Evolutionary conservation across 2,797 vertebrate species (phyloP), one percentile per base, ranked within the genome.

Genomic region (Macropus fuliginosus): DNA sequence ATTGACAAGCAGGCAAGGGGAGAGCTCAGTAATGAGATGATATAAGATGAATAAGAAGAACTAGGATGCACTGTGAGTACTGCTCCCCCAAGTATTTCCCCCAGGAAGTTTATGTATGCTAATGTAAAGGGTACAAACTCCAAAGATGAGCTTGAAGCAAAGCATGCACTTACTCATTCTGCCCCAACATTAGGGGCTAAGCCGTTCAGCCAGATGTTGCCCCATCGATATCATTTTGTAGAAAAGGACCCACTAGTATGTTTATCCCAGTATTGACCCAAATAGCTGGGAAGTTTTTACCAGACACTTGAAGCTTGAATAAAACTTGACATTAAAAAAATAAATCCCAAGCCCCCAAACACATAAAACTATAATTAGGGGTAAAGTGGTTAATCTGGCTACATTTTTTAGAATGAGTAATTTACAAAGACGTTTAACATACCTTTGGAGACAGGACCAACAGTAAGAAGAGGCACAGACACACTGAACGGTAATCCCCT

Each of bases 281-380:
- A 97, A 98, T 96, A 54, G 95, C 96, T 97, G 94, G 91, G 52
- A 94, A 97, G 96, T 92, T 91, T 97, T 98, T 94, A 97, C 91
- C 96, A 89, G 56, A 96, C 81, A 97, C 94, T 91, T 91, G 94
- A 97, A 97, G 96, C 92, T 97, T 97, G 97, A 98, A 97, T 98
- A 98, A 98, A 98, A 98, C 97, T 98, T 98, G 96, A 96, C 96
- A 97, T 93, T 95, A 66, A 93, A 96, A 93, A 29, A 56, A 56
- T 52, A 89, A 90, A 90, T 54, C 50, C 54, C 90, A 54, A 87
- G 40, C 74, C 40, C 40, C 74, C 40, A 46, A 87, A 50, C 74
- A 87, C 40, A 56, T 6, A 18, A 55, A 90, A 55, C 92, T 95
- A 96, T 92, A 94, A 97, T 97, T 97, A 97, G 93, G 93, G 92